Percentiles rank a stretch among this genome's conserved stretches.
Evolutionary conservation across 23 tunicate genomes (phyloP).

Genomic region (Trididemnum miniatum): DNA sequence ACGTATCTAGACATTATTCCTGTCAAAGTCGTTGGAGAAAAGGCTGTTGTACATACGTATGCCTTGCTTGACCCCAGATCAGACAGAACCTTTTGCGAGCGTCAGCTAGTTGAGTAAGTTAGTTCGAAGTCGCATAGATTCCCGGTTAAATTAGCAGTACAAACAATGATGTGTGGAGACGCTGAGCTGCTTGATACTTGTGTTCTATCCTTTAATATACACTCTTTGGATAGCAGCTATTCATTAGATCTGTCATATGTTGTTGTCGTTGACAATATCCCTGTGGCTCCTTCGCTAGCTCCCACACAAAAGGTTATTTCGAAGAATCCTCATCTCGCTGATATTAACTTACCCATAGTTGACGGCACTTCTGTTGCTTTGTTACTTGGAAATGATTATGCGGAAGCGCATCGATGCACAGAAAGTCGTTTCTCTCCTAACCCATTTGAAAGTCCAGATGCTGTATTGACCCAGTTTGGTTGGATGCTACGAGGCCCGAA

Average conservation of each 20-base stretch:
- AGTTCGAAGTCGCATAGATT: not conserved
- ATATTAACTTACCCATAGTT: too few relatives aligned
- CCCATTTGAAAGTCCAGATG: too few relatives aligned
- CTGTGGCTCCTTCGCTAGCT: constrained; percentile 3
- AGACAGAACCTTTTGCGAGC: constrained; percentile 1
- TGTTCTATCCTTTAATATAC: too few relatives aligned
- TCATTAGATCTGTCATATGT: not conserved
- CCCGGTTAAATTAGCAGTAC: not conserved
- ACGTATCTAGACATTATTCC: not conserved
- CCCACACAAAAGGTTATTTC: too few relatives aligned
- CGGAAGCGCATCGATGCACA: not conserved
- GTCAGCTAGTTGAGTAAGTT: not conserved
- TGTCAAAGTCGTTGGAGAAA: not conserved
- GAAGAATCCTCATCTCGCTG: too few relatives aligned
- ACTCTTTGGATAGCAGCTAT: not conserved
- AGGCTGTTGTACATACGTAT: not conserved
- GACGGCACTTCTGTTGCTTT: too few relatives aligned
- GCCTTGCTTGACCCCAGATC: not conserved
- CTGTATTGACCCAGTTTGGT: too few relatives aligned
- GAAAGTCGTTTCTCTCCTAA: constrained; percentile 8
- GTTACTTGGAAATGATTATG: not conserved
- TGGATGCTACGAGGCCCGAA: not conserved
- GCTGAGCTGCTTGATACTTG: too few relatives aligned
- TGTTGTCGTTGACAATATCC: not conserved
- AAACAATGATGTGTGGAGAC: too few relatives aligned